Evolutionary conservation across 2,797 vertebrate species (phyloP).

Genomic region (Glossophaga mutica): DNA sequence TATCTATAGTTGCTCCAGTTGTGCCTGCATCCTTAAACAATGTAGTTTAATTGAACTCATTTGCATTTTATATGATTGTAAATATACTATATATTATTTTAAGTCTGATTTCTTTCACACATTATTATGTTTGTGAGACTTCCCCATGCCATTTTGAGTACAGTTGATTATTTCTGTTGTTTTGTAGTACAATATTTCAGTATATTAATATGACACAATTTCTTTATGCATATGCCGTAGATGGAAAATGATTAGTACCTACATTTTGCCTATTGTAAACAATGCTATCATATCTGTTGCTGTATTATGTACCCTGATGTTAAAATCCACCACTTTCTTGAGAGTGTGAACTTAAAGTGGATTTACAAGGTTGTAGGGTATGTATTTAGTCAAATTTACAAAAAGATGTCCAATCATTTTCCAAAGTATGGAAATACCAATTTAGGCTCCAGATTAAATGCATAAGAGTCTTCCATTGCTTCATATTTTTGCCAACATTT

Average conservation of each 20-base stretch:
- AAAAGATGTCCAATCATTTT: background rate
- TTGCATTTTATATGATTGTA: background rate
- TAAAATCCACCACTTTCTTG: background rate
- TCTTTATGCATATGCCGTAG: background rate
- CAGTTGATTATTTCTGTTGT: background rate
- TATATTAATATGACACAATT: background rate
- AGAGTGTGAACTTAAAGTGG: background rate
- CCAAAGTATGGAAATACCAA: background rate
- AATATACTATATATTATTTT: background rate
- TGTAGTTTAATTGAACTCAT: background rate
- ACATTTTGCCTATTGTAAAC: background rate
- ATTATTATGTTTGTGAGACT: background rate
- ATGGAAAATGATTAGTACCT: background rate
- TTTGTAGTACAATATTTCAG: background rate
- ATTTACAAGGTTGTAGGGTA: background rate
- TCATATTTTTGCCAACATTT: background rate
- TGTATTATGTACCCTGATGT: background rate
- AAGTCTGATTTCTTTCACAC: background rate
- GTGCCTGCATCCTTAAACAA: background rate
- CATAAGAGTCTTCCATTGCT: background rate
- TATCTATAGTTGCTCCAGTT: background rate
- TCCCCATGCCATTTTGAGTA: background rate
- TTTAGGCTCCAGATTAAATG: background rate
- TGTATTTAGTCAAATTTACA: background rate
- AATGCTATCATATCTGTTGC: background rate